Conservation (phyloP, 2,113 vertebrate species). For the Suncus etruscus region DNA sequence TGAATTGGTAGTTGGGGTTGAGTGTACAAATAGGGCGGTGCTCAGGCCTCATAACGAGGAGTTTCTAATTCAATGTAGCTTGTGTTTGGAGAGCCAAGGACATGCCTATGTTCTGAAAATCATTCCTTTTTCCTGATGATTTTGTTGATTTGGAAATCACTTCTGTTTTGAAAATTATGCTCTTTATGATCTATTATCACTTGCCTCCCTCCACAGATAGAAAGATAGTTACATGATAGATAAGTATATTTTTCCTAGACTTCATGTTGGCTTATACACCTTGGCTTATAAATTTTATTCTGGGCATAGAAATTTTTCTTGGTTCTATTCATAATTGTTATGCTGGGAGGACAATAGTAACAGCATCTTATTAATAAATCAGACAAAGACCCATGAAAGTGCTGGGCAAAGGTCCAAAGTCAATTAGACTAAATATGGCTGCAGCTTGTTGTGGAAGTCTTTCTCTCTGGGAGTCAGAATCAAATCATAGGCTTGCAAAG, state of each 20-base stretch:
- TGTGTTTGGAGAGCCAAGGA: background rate
- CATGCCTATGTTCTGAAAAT: background rate
- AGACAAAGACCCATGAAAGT: constrained; percentile 11
- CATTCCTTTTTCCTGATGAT: background rate
- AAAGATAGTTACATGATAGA: background rate
- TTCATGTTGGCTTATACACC: background rate
- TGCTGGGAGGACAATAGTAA: background rate
- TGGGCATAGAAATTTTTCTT: background rate
- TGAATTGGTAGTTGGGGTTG: too few relatives aligned
- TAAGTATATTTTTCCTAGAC: background rate
- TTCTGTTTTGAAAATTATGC: background rate
- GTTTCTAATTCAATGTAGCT: background rate
- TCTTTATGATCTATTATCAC: background rate
- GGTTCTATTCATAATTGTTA: background rate
- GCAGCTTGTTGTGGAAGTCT: background rate
- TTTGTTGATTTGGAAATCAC: background rate
- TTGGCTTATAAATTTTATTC: constrained; percentile 33
- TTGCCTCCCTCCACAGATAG: background rate
- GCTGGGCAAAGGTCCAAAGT: background rate
- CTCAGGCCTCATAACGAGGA: too few relatives aligned
- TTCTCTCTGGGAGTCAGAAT: background rate
- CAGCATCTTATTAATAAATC: background rate
- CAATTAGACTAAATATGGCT: background rate
- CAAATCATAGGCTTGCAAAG: background rate
- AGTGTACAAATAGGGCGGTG: too few relatives aligned